Evolutionary conservation across 2,113 vertebrate genomes (phyloP).

Genomic region (Aegotheles bennettii): DNA sequence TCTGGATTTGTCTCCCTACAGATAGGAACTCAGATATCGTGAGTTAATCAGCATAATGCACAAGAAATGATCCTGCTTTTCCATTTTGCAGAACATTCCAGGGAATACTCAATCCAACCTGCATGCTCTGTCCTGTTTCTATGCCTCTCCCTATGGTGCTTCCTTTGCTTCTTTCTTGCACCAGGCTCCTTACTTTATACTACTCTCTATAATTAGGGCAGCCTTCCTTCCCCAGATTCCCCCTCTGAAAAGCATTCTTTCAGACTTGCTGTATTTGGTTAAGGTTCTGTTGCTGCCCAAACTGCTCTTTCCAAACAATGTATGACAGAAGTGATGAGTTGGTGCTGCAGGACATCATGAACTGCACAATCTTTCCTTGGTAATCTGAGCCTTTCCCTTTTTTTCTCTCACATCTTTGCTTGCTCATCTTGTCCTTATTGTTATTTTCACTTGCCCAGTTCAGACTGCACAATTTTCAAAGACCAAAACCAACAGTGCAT

Average conservation of each 20-base stretch:
- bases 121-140: neutral
- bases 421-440: neutral
- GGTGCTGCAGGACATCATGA: neutral
- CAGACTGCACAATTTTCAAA: neutral
- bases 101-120: neutral
- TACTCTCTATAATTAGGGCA: neutral
- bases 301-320: neutral
- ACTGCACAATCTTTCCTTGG: neutral
- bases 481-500: neutral
- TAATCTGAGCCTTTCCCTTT: neutral
- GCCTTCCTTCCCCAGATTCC: neutral
- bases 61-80: neutral
- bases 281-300: neutral
- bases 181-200: neutral
- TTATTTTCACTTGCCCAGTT: neutral
- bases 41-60: neutral
- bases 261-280: neutral
- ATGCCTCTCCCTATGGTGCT: neutral
- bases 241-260: neutral
- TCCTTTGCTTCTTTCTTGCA: neutral
- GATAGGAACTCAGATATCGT: neutral
- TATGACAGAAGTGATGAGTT: neutral
- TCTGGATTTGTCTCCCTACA: neutral
- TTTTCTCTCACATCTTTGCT: neutral
- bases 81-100: neutral